A percentile compares a stretch with the other conserved stretches of the same genome.
Evolutionary conservation across 2,888 invertebrate species (phyloP).

Genomic region (Harpalus rubripes): DNA sequence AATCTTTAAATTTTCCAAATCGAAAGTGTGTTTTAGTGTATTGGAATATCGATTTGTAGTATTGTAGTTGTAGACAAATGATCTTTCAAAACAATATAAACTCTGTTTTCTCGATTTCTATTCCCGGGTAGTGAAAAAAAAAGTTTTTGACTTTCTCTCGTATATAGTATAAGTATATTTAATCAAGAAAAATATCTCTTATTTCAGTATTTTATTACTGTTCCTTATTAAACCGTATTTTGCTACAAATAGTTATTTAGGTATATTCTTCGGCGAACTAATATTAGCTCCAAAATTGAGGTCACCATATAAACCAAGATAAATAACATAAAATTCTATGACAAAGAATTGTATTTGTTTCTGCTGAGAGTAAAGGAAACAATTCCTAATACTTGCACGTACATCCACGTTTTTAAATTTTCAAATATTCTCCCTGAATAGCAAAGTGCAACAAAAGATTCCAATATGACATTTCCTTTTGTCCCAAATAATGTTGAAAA

Average conservation of each 20-base stretch:
- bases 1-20: no score
- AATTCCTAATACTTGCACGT: background rate
- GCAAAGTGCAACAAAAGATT: background rate
- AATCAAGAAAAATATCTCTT: no score
- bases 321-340: background rate
- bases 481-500: conserved; percentile 7
- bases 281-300: background rate
- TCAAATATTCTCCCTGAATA: background rate
- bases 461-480: conserved; percentile 9
- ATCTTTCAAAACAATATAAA: no score
- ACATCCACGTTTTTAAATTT: background rate
- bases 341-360: background rate
- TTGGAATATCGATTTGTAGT: no score
- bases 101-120: no score
- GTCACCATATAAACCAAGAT: background rate
- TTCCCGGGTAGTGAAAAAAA: no score
- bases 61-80: no score
- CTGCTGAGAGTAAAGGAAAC: background rate
- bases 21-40: no score
- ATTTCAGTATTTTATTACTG: no score
- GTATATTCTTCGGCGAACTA: background rate
- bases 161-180: no score
- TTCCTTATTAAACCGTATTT: background rate
- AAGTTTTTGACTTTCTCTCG: no score
- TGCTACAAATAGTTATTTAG: background rate